Conservation (phyloP, 2,113 vertebrate genomes). For the Phasianus colchicus region DNA sequence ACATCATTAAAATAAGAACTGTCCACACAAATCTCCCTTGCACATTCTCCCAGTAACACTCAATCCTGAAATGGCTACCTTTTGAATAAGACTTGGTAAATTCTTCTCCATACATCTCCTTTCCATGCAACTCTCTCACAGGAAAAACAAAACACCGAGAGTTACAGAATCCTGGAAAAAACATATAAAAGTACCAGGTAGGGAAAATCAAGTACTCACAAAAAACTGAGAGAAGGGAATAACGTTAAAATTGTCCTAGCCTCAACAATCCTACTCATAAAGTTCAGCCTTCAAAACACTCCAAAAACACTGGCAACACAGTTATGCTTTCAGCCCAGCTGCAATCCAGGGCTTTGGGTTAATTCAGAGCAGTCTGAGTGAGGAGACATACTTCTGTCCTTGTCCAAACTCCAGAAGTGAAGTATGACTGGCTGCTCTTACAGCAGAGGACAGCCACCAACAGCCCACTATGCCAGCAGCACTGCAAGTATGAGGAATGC, state of each 20-base stretch:
- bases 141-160: background rate
- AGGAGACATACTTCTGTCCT: background rate
- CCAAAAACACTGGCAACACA: background rate
- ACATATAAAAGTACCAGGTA: background rate
- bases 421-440: background rate
- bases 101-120: background rate
- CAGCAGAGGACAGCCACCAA: background rate
- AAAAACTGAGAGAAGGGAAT: background rate
- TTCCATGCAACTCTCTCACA: too few species aligned
- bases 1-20: background rate
- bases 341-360: background rate
- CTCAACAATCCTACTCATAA: background rate
- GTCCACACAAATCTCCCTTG: background rate
- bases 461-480: accelerated
- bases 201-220: background rate
- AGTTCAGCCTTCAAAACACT: background rate
- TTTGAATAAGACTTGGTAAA: background rate
- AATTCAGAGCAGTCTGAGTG: accelerated
- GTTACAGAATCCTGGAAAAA: background rate
- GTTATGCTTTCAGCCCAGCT: background rate
- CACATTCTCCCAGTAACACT: background rate
- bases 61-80: background rate
- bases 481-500: background rate
- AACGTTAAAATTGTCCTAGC: background rate
- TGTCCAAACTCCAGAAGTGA: background rate